Evolutionary conservation across 2,888 invertebrate species (phyloP), one percentile per base, ranked within the genome.

Genomic region (Conchocele bisecta): DNA sequence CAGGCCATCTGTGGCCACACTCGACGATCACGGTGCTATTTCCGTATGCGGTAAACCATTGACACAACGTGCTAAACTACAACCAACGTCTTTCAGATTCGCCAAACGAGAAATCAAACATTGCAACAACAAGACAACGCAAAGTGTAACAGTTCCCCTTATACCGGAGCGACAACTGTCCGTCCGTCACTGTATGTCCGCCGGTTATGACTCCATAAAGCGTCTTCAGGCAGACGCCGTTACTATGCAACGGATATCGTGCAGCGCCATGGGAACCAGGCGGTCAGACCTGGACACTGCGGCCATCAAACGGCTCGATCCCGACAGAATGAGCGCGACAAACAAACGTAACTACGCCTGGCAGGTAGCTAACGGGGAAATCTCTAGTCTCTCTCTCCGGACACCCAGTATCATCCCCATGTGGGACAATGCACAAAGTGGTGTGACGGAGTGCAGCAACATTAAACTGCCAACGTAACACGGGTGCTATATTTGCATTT

Each of bases 341-440:
- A 57, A 48, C 4, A 76, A 73, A 41, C 60, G 73, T 15, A 73
- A 70, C 41, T 76, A 73, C 64, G 76, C 72, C 20, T 76, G 76
- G 76, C 76, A 76, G 48, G 60, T 76, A 20, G 76, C 76, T 15
- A 76, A 76, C 57, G 76, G 76, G n/a, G 59, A 54, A 7, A 76
- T 76, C 6, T 57, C 76, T 63, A 76, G 73, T 66, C 72, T 73
- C 35, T 66, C 72, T 3, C 50, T 76, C 53, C 50, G 76, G 35
- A 76, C 76, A 15, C 76, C 76, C 15, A 73, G 76, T 64, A 76
- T 76, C 31, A 69, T 76, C n/a, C 76, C 76, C 9, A 73, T 76
- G 31, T 76, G 65, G 63, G 76, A 76, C 37, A 76, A 73, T 63
- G 17, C 73, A 7, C 67, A 72, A 50, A 66, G 58, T 31, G 59